Evolutionary conservation across 2,888 invertebrate species (phyloP), one percentile per base, ranked within the genome.

Genomic region (Drosophila silvestris): DNA sequence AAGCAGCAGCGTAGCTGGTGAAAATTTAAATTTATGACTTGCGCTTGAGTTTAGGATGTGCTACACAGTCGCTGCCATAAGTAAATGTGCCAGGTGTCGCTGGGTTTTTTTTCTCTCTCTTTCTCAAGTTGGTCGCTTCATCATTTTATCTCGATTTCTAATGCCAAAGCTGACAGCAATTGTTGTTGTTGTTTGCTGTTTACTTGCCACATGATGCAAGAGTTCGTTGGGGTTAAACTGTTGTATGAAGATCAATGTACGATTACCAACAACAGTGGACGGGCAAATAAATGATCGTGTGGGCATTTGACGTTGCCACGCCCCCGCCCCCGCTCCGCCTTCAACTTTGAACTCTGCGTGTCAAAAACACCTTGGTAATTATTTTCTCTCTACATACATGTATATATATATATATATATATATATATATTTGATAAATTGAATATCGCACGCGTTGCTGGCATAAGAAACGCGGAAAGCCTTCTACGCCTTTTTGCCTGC

Each of bases 341-440:
- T 62, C 70, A 77, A 66, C 83, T 72, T 54, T 81, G 82, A 88
- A 77, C 87, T 65, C 70, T 70, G 77, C 74, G 73, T 84, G 86
- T 87, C 91, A 90, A 90, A 90, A 90, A 84, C 82, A 86, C 85
- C 73, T 81, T 71, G 83, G 89, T 90, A 90, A 87, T 90, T 90
- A 87, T 90, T 90, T 87, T 84, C 82, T 50, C 56, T 9, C 9
- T 9, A 16, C 47, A 47, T 51, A 50, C 19, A 50, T 28, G 26
- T 16, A n/a, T n/a, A 30, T 28, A 52, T 19, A 7, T 16, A 47
- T 50, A 16, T 5, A 9, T 3, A 50, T 50, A 26, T 7, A 71
- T 50, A 26, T 14, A 71, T 62, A 57, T 75, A 50, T 66, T 67
- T 87, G 79, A 89, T 89, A 85, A 85, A 85, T 85, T 85, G 85